Percentiles rank a stretch among this genome's conserved stretches.
Conservation (phyloP, 1,140 invertebrate species). For the Homarus americanus region DNA sequence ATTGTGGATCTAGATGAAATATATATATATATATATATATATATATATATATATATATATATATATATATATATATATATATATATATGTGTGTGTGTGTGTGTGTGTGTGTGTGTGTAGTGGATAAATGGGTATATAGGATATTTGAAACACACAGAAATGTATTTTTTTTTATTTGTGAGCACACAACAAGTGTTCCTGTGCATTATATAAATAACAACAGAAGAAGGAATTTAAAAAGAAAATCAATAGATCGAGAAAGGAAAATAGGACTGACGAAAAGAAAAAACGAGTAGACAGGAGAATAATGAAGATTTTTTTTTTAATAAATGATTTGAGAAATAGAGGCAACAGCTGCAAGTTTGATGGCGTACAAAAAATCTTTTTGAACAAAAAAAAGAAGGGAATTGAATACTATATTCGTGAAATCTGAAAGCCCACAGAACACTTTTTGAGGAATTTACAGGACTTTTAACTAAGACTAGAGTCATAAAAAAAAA, state of each 20-base stretch:
- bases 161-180: conserved; percentile 51
- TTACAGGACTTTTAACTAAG: neutral
- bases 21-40: neutral
- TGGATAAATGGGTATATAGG: too few species aligned
- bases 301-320: neutral
- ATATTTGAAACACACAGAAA: neutral
- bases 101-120: neutral
- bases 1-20: neutral
- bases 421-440: too few species aligned
- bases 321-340: too few species aligned
- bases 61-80: conserved; percentile 11
- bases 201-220: conserved; percentile 67
- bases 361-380: too few species aligned
- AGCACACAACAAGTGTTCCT: conserved; percentile 56
- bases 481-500: neutral
- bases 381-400: neutral
- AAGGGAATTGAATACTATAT: neutral
- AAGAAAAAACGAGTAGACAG: neutral
- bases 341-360: too few species aligned
- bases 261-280: neutral
- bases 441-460: neutral
- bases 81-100: neutral
- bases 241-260: neutral
- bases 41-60: conserved; percentile 18
- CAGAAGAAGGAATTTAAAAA: conserved; percentile 19